Conservation (phyloP, 2,113 vertebrate species). For the Anser cygnoides region DNA sequence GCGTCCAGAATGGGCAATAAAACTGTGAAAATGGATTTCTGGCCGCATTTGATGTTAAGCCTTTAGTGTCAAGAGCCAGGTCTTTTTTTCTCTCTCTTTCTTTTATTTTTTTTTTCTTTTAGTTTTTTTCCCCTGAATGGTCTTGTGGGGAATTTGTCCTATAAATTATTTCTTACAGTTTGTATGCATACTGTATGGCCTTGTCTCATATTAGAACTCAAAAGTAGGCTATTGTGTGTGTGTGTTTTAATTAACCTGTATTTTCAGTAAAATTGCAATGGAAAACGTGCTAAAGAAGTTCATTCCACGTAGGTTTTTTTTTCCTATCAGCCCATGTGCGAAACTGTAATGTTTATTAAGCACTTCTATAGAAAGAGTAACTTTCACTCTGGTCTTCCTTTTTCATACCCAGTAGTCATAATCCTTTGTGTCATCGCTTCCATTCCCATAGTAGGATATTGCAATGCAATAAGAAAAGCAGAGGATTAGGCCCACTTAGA, state of each 20-base stretch:
- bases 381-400: slow-evolving; percentile 19
- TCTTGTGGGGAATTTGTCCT: slow-evolving; percentile 74
- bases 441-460: neutral
- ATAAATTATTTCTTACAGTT: slow-evolving; percentile 74
- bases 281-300: neutral
- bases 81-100: slow-evolving; percentile 69
- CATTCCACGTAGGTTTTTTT: neutral
- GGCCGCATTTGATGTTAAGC: slow-evolving; percentile 96
- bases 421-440: slow-evolving; percentile 26
- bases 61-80: slow-evolving; percentile 90
- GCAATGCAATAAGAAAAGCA: slow-evolving; percentile 43
- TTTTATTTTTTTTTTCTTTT: slow-evolving; percentile 18
- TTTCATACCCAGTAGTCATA: neutral
- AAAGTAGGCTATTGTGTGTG: slow-evolving; percentile 6
- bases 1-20: slow-evolving; percentile 90
- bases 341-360: slow-evolving; percentile 30
- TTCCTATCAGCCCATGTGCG: neutral
- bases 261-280: slow-evolving; percentile 24
- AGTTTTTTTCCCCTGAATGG: slow-evolving; percentile 42
- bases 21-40: slow-evolving; percentile 95
- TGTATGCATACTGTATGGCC: slow-evolving; percentile 26
- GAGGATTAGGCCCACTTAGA: slow-evolving; percentile 27
- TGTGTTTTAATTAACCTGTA: slow-evolving; percentile 40
- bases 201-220: slow-evolving; percentile 43
- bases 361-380: neutral